These are phyloP conservation scores for Caretta caretta DNA, from an alignment of 2,113 vertebrate species.

Conservation along the genomic window DNA sequence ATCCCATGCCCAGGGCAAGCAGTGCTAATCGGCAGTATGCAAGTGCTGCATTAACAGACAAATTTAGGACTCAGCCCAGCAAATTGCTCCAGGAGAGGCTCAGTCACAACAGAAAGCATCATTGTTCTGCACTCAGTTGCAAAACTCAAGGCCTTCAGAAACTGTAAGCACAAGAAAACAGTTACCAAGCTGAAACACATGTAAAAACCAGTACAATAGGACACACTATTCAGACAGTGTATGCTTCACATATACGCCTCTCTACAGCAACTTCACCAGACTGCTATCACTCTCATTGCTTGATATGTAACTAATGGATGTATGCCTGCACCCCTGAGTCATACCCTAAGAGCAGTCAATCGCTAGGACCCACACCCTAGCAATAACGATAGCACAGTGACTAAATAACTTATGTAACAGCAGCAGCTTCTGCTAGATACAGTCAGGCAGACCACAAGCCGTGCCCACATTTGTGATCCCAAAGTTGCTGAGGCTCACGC, in stretches of 20 bases:
- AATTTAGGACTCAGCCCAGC: neutral
- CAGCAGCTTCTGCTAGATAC: neutral
- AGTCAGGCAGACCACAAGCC: neutral
- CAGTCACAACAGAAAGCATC: neutral
- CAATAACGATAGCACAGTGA: neutral
- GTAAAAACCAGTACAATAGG: neutral
- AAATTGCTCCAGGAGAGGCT: neutral
- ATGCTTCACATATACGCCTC: neutral
- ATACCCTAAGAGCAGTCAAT: neutral
- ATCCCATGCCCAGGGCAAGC: neutral
- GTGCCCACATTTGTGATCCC: neutral
- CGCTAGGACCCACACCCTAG: neutral
- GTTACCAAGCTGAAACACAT: conserved; percentile 9
- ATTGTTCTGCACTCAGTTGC: neutral
- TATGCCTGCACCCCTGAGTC: neutral
- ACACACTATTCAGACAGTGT: neutral
- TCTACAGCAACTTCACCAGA: neutral
- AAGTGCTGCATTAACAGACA: neutral
- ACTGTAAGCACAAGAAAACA: neutral
- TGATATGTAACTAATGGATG: neutral
- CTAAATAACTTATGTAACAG: neutral
- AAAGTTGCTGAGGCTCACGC: neutral
- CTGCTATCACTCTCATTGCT: neutral
- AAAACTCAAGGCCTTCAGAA: neutral
- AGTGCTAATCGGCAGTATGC: neutral